Evolutionary conservation across 2,797 vertebrate genomes (phyloP), one percentile per base, ranked within the genome.

Genomic region (Coregonus ussuriensis): DNA sequence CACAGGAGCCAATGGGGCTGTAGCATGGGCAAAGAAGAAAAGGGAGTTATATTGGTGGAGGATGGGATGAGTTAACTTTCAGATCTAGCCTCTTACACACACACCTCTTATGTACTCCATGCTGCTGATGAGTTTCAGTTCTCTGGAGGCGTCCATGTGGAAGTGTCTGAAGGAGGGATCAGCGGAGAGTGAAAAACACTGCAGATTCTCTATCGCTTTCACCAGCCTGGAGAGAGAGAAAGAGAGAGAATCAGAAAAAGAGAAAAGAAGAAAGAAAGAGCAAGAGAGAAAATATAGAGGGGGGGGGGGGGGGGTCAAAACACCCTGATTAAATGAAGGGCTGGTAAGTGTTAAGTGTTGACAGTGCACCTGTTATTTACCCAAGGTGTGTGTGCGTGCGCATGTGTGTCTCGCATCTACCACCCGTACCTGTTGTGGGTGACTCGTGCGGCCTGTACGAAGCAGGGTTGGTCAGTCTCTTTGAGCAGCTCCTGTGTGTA

Each of bases 401-500:
- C 47, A 21, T 3, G 14, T 47, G 25, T 51, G 54, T 68, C n/a
- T 33, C n/a, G 47, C 1, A 6, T 6, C n/a, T 25, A 33, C 29
- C 21, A 0, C 25, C 31, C 37, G 2, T 53, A 72, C 52, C 71
- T 62, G 67, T 68, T n/a, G 35, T 53, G 97, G 7, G 98, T 95
- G 83, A 97, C 90, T 81, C 97, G 96, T 68, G 97, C 96, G 0
- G 97, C 97, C 89, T 98, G 98, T 6, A 99, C 96, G 1, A 99
- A 99, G 88, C 97, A 98, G 4, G 98, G 95, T 9, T 95, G 96
- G 81, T 99, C 98, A 0, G 93, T 95, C 89, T 99, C 98, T 84
- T 98, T 98, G 59, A 99, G 96, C 72, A 99, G 95, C 92, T 99
- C 98, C 82, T 98, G 97, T 0, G 97, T 94, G 11, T 97, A 98